Evolutionary conservation across 2,113 vertebrate species (phyloP), one percentile per base, ranked within the genome.

Genomic region (Varanus komodoensis): DNA sequence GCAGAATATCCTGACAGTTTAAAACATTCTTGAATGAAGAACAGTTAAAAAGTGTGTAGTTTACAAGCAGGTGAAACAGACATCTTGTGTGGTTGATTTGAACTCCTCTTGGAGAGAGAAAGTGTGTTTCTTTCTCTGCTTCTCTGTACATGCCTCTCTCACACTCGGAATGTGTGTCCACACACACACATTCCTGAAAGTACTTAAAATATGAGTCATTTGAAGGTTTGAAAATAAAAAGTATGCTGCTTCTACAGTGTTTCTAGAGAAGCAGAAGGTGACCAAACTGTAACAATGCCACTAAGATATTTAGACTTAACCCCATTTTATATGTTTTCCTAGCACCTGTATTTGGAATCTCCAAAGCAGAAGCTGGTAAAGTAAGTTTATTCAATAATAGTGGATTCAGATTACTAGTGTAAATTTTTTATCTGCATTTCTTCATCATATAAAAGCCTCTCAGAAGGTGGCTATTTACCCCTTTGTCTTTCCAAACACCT

Each of bases 261-360:
- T 89, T 25, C 32, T n/a, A 75, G 74, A 86, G 32, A 8, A 57
- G 15, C 4, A 75, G 38, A 84, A 85, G 14, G 0, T 11, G 69
- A 78, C 8, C 7, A 1, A 78, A 1, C 71, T 91, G 69, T 87
- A 68, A 75, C 67, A 77, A 12, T 8, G 11, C 87, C 21, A 89
- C 74, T 84, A 87, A 87, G 32, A 80, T 79, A 57, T 8, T 6
- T 11, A 78, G 69, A 91, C 79, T 86, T 21, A 92, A 89, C 82
- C n/a, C 57, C 67, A 74, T 91, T 93, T 92, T 92, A 0, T 80
- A 2, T 92, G 21, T 94, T 95, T 95, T 86, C 75, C 34, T 91
- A 91, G 77, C 68, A 89, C 27, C 1, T 95, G 57, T 91, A 34
- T 94, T 92, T 92, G 86, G 69, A 95, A 90, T 90, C 77, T 82